Evolutionary conservation across 2,113 vertebrate species (phyloP).

Genomic region (Perccottus glenii): DNA sequence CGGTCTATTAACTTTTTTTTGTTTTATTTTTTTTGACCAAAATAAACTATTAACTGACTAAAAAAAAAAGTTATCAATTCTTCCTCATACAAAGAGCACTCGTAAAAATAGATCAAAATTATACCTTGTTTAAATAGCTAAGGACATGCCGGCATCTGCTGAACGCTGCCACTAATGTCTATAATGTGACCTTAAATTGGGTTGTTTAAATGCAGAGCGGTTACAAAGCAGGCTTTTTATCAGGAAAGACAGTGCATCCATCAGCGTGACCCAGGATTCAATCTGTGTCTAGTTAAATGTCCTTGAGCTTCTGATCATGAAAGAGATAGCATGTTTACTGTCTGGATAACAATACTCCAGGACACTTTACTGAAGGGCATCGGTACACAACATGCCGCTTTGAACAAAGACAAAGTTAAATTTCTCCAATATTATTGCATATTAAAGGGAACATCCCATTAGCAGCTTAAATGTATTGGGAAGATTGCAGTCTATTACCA

Average conservation of each 20-base stretch:
- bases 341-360: conserved; percentile 47
- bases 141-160: not conserved
- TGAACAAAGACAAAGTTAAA: conserved; percentile 5
- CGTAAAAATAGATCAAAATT: not conserved
- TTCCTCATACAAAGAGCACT: no score
- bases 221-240: conserved; percentile 30
- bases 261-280: conserved; percentile 37
- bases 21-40: no score
- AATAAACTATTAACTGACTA: no score
- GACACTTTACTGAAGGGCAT: conserved; percentile 16
- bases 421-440: not conserved
- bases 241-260: conserved; percentile 36
- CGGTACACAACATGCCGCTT: conserved; percentile 23
- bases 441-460: no score
- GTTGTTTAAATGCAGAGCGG: conserved; percentile 6
- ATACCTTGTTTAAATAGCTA: not conserved
- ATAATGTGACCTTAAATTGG: conserved; percentile 11
- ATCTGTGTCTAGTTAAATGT: conserved; percentile 46
- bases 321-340: conserved; percentile 55
- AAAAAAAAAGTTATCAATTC: no score
- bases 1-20: no score
- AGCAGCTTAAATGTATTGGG: conserved; percentile 17
- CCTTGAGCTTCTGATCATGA: conserved; percentile 56
- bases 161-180: conserved; percentile 2
- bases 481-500: conserved; percentile 1